Conservation (phyloP, 2,888 invertebrate genomes). For the Petrolisthes cinctipes region DNA sequence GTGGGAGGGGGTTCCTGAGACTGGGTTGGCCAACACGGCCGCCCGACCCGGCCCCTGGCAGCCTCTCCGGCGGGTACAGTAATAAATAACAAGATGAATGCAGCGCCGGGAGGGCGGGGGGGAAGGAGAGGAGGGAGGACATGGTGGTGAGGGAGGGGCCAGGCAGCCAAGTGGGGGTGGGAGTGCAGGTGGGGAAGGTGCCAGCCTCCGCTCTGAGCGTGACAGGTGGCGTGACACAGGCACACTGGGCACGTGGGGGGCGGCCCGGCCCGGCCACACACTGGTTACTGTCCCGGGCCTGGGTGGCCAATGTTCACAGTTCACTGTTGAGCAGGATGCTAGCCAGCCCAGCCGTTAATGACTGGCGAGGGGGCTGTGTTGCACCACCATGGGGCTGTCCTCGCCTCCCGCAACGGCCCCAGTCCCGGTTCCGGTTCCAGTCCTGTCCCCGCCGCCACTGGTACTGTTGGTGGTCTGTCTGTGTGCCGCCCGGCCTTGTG, state of each 20-base stretch:
- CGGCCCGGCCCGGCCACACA: slow-evolving; percentile 51
- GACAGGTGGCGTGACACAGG: slow-evolving; percentile 51
- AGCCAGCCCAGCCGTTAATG: slow-evolving; percentile 63
- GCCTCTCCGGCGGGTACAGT: slow-evolving; percentile 42
- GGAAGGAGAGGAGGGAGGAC: slow-evolving; percentile 31
- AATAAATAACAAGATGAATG: slow-evolving; percentile 62
- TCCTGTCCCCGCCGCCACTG: slow-evolving; percentile 33
- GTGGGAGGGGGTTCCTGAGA: slow-evolving; percentile 39
- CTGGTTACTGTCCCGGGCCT: slow-evolving; percentile 43
- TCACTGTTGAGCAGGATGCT: slow-evolving; percentile 63
- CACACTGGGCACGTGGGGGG: slow-evolving; percentile 41
- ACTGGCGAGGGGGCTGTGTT: slow-evolving; percentile 65
- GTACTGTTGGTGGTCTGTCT: slow-evolving; percentile 31
- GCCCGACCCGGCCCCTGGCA: slow-evolving; percentile 43
- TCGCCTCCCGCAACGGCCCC: slow-evolving; percentile 53
- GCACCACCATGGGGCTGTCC: slow-evolving; percentile 65
- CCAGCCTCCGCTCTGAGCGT: slow-evolving; percentile 59
- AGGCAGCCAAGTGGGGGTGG: slow-evolving; percentile 45
- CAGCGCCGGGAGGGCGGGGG: slow-evolving; percentile 48
- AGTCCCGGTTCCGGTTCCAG: slow-evolving; percentile 39
- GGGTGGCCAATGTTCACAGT: slow-evolving; percentile 54
- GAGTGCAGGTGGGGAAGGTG: slow-evolving; percentile 45
- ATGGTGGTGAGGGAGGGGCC: slow-evolving; percentile 44
- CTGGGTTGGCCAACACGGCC: slow-evolving; percentile 46
- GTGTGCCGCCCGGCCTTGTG: slow-evolving; percentile 39